Base-by-base conservation (phyloP, 2,797 vertebrate genomes). In the Artibeus jamaicensis region DNA sequence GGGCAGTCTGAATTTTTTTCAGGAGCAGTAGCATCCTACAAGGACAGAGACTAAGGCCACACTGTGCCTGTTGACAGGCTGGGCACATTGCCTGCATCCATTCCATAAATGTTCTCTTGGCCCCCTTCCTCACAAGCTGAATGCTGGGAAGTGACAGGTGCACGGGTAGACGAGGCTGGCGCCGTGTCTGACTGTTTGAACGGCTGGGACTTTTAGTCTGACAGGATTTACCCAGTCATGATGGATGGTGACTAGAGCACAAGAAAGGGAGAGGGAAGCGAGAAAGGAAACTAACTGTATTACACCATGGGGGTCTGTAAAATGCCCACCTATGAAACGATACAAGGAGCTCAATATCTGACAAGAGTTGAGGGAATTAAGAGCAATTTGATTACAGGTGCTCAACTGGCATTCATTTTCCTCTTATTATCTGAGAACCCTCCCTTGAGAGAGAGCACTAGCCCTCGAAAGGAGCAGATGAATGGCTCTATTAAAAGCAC, bases 351-450 rank as follows among this genome's bases (percentile, higher is more conserved):
- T 98, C 92, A 77, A 8, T 95, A 96, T 97, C 95, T 97, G 97
- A 97, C 97, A 98, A 94, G 93, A 88, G 95, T 97, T 97, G 96
- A 96, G 97, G 96, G 96, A 98, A 97, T 98, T 98, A 98, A 98
- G 97, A 97, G 82, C 97, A 98, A 98, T 98, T 98, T 98, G 97
- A 98, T 98, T 98, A 98, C 97, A 98, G 97, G 97, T 98, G 97
- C 96, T 98, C 97, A 97, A 97, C 97, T 86, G 97, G 90, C 97
- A 97, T 98, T 98, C 97, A 98, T 98, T 98, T 98, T 97, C 98
- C 98, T 98, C 97, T 97, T 98, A 98, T 98, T 98, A 98, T 97
- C 95, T 91, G 93, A 97, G 97, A 98, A 96, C 89, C 84, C n/a
- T 98, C 98, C 97, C 97, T 81, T 14, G 98, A 96, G 98, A 97